Conservation (phyloP, 1,140 invertebrate genomes). For the Drosophila carrolli region DNA sequence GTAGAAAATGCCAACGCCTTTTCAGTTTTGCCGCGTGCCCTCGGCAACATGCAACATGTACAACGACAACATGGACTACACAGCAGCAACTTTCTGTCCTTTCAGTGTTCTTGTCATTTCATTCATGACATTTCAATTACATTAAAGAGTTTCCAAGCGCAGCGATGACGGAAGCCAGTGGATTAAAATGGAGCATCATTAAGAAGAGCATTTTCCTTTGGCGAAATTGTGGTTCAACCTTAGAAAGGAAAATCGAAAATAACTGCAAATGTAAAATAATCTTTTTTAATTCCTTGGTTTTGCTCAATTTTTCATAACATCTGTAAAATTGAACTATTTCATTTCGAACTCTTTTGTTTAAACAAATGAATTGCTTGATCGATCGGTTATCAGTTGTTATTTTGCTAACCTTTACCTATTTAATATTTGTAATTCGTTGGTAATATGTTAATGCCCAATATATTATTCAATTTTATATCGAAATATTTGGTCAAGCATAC, state of each 20-base stretch:
- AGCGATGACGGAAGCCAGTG: neutral
- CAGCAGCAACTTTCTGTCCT: conserved; percentile 29
- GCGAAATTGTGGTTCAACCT: neutral
- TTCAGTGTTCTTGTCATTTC: conserved; percentile 49
- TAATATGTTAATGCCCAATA: no score
- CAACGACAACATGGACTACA: neutral
- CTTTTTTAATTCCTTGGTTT: neutral
- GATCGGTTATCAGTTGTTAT: no score
- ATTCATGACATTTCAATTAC: conserved; percentile 65
- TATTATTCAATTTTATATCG: no score
- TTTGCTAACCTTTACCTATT: no score
- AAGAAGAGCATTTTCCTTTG: neutral
- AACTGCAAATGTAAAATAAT: no score
- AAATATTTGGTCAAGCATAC: no score
- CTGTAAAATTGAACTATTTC: no score
- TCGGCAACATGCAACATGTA: conserved; percentile 19
- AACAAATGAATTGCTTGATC: no score
- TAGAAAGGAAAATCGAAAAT: neutral
- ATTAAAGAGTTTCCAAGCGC: conserved; percentile 28
- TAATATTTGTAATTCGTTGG: no score
- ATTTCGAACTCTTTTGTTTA: no score
- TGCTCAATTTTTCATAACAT: neutral
- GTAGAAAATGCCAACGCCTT: conserved; percentile 24
- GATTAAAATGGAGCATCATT: conserved; percentile 34
- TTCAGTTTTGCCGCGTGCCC: conserved; percentile 45